Evolutionary conservation across 2,888 invertebrate genomes (phyloP).

Genomic region (Coelogynopora nodosa): DNA sequence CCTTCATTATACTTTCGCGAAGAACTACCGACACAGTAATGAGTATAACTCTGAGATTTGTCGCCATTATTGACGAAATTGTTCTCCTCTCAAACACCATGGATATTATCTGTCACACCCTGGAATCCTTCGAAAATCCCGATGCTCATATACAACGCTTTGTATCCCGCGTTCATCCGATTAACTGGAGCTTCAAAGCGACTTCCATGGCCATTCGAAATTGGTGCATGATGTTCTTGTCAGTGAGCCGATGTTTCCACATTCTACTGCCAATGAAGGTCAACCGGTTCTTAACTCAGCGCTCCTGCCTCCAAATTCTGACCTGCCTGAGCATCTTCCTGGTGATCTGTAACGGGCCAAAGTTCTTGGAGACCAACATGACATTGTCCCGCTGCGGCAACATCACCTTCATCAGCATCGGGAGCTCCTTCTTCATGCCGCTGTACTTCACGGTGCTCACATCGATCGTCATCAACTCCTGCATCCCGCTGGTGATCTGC

Average conservation of each 20-base stretch:
- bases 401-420: background rate
- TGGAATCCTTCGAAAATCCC: too few species aligned
- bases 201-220: constrained; percentile 16
- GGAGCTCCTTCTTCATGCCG: constrained; percentile 17
- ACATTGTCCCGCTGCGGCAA: background rate
- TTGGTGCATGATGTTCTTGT: constrained; percentile 30
- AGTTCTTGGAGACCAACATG: background rate
- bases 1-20: too few species aligned
- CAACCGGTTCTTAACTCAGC: background rate
- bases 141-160: too few species aligned
- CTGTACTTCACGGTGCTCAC: background rate
- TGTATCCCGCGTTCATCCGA: too few species aligned
- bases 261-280: constrained; percentile 15
- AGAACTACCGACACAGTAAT: too few species aligned
- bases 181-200: constrained; percentile 36
- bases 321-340: background rate
- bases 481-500: background rate
- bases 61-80: too few species aligned
- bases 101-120: too few species aligned
- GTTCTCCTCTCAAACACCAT: too few species aligned
- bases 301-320: constrained; percentile 4
- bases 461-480: background rate
- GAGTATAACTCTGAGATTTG: too few species aligned
- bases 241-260: constrained; percentile 26
- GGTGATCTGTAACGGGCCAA: background rate